Evolutionary conservation across 53 echinoderm and acorn worm genomes (phyloP).

Genomic region (Antedon mediterranea): DNA sequence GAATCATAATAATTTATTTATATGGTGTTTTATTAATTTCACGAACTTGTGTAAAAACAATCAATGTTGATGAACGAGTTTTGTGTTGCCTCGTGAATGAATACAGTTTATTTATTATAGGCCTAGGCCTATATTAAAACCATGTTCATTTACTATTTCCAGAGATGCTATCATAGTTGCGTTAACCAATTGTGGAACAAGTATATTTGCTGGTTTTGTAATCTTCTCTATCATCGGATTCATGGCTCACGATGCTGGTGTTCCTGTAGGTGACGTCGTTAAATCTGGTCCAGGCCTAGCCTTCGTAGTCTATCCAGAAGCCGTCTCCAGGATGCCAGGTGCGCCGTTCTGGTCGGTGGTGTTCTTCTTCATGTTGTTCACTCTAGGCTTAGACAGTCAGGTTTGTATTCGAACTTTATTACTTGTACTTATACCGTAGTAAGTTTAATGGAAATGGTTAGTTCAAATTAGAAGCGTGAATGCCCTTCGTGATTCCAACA

Average conservation of each 20-base stretch:
- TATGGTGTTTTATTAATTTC: too few species aligned
- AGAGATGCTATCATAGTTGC: constrained; percentile 55
- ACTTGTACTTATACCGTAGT: too few species aligned
- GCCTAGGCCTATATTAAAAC: too few species aligned
- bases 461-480: too few species aligned
- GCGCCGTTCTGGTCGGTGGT: constrained; percentile 51
- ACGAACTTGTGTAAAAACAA: too few species aligned
- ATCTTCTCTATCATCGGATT: constrained; percentile 75
- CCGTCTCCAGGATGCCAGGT: constrained; percentile 46
- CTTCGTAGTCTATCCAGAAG: constrained; percentile 68
- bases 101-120: too few species aligned
- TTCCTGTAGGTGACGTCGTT: constrained; percentile 39
- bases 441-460: too few species aligned
- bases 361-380: constrained; percentile 72
- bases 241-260: constrained; percentile 55
- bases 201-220: constrained; percentile 58
- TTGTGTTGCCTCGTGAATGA: too few species aligned
- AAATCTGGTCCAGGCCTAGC: constrained; percentile 55
- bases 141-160: background rate
- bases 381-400: constrained; percentile 64
- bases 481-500: too few species aligned
- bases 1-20: too few species aligned
- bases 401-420: constrained; percentile 10
- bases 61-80: too few species aligned
- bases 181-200: constrained; percentile 54